Base-by-base conservation (phyloP, 1,140 invertebrate species). In the Trichomalopsis sarcophagae region DNA sequence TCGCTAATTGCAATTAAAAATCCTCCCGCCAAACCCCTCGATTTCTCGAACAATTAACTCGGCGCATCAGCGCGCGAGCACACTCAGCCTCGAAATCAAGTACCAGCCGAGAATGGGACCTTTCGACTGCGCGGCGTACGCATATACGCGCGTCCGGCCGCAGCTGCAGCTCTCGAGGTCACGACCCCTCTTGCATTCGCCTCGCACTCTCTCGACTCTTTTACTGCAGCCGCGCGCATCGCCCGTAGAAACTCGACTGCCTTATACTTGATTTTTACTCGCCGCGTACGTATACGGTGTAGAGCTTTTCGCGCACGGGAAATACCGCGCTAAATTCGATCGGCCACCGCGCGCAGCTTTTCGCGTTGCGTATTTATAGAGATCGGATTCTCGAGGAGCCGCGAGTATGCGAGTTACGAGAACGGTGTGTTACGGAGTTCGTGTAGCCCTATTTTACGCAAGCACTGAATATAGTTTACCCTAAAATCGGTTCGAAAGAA, bases 111-210 rank as follows among this genome's bases (percentile, higher is more conserved):
- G 68, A 2, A 62, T 62, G 55, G 55, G 21, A 62, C 21, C 55
- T 62, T 62, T 62, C 21, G 21, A n/a, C 14, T 62, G 17, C 13
- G 11, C 0, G 4, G 21, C 6, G 17, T 3, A 62, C 14, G 6
- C 55, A 4, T 1, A 55, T 55, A 55, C 50, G 17, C 50, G 50
- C 13, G 50, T 55, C 50, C 13, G 0, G 69, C 27, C n/a, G 80
- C 81, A 62, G 71, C 81, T 74, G 81, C 71, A 6, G 40, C 2
- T 9, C 17, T 27, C 75, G 82, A 84, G 82, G 82, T 84, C 66
- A 71, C 55, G 74, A 84, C 36, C 75, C 44, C 62, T 47, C 50
- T 36, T 23, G n/a, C 47, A 23, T 71, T 71, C 68, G 68, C 27
- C 10, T 33, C 68, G 27, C 27, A 71, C 66, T 68, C 30, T 71